These are phyloP conservation scores for Teleiodes luculella DNA, from an alignment of 2,888 invertebrate genomes.

Conservation along the genomic window DNA sequence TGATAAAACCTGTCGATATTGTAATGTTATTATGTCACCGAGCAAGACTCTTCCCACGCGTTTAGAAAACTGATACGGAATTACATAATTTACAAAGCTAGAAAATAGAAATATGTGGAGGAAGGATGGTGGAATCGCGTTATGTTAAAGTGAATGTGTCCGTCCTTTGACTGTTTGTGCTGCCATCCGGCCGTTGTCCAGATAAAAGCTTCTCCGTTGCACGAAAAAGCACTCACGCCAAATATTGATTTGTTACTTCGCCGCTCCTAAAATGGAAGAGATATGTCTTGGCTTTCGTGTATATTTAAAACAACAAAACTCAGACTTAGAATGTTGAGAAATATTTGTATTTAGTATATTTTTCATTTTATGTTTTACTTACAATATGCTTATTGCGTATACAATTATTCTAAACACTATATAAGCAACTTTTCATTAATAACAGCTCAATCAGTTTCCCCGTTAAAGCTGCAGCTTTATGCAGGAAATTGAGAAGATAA, in stretches of 20 bases:
- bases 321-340: constrained; percentile 21
- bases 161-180: constrained; percentile 70
- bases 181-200: constrained; percentile 74
- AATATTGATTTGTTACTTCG: constrained; percentile 78
- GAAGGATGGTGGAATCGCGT: constrained; percentile 45
- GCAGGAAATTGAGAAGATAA: constrained; percentile 1
- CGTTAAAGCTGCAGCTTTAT: neutral
- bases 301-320: constrained; percentile 47
- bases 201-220: constrained; percentile 78
- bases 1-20: neutral
- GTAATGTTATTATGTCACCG: neutral
- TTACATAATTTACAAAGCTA: constrained; percentile 9
- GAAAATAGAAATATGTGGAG: constrained; percentile 25
- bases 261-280: constrained; percentile 67
- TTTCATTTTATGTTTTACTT: too few species aligned
- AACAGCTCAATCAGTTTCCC: neutral
- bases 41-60: neutral
- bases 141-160: constrained; percentile 72
- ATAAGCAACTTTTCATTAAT: neutral
- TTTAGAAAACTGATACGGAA: neutral
- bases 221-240: constrained; percentile 79
- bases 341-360: constrained; percentile 4
- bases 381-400: too few species aligned
- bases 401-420: neutral
- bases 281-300: constrained; percentile 59